Percentiles rank a stretch among this genome's conserved stretches.
These are phyloP conservation scores for Hippopotamyrus pictus DNA, from an alignment of 2,797 vertebrate species.

Conservation along the genomic window DNA sequence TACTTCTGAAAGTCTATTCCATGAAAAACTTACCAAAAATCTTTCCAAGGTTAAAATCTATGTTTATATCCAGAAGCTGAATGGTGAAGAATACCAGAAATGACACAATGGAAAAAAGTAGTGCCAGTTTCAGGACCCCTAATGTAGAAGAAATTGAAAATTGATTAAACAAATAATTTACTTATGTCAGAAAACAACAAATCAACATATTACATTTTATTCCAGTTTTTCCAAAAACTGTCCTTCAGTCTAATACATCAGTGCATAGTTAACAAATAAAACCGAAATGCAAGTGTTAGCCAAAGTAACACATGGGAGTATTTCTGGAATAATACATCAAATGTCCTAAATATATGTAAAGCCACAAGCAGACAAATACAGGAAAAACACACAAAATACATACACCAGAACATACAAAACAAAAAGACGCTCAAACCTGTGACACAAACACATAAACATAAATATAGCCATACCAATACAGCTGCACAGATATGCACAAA, in stretches of 20 bases:
- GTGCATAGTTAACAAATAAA: background rate
- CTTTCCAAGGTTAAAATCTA: slow-evolving; percentile 70
- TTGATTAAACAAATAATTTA: background rate
- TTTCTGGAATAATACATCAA: background rate
- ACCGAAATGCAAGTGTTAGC: background rate
- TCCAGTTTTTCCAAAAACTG: background rate
- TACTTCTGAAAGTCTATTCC: background rate
- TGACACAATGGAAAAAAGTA: slow-evolving; percentile 69
- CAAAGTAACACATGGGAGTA: background rate
- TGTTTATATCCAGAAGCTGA: slow-evolving; percentile 84
- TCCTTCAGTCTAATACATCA: background rate
- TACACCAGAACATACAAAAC: background rate
- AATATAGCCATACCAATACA: background rate
- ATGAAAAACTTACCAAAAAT: slow-evolving; percentile 74
- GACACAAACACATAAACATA: background rate
- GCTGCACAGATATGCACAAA: background rate
- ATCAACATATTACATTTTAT: background rate
- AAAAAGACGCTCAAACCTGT: background rate
- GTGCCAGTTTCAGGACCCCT: slow-evolving; percentile 78
- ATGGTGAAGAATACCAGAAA: slow-evolving; percentile 80
- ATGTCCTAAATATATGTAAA: background rate
- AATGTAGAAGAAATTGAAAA: background rate
- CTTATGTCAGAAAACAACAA: background rate
- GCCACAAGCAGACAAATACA: background rate
- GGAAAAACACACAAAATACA: background rate